phyloP scores from a whole-genome alignment of 1,140 invertebrate genomes.

The Vollenhovia emeryi region DNA sequence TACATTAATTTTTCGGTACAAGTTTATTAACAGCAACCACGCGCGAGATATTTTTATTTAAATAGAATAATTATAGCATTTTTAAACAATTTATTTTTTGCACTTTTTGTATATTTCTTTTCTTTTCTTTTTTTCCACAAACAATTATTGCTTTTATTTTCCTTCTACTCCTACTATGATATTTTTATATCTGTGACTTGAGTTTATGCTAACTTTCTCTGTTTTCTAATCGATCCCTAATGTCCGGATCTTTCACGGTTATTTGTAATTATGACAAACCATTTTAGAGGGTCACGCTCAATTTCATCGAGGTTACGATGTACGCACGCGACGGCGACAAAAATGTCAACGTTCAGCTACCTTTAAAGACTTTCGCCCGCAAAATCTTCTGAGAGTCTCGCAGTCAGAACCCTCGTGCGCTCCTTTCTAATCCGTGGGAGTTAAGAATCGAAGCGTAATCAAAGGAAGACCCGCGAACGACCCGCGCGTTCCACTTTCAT shows the following conservation, averaged over 20 bases:
- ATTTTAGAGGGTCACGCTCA: conserved; percentile 24
- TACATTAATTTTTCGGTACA: not conserved
- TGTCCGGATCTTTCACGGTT: not conserved
- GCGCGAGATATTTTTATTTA: not conserved
- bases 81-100: not conserved
- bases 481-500: conserved; percentile 68
- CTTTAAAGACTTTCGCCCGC: conserved; percentile 66
- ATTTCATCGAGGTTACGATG: conserved; percentile 10
- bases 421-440: conserved; percentile 36
- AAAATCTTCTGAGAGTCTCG: conserved; percentile 14
- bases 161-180: not conserved
- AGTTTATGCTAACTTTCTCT: not conserved
- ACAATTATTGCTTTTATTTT: not conserved
- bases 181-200: not conserved
- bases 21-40: not conserved
- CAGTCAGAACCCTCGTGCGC: not conserved
- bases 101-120: not conserved
- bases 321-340: not conserved
- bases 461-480: conserved; percentile 46
- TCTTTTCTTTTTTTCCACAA: not conserved
- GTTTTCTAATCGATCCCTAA: not conserved
- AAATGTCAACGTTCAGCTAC: conserved; percentile 31
- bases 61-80: not conserved
- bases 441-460: conserved; percentile 21
- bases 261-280: not conserved